phyloP scores from a whole-genome alignment of 2,888 invertebrate species.

The Watsonalla cultraria region DNA sequence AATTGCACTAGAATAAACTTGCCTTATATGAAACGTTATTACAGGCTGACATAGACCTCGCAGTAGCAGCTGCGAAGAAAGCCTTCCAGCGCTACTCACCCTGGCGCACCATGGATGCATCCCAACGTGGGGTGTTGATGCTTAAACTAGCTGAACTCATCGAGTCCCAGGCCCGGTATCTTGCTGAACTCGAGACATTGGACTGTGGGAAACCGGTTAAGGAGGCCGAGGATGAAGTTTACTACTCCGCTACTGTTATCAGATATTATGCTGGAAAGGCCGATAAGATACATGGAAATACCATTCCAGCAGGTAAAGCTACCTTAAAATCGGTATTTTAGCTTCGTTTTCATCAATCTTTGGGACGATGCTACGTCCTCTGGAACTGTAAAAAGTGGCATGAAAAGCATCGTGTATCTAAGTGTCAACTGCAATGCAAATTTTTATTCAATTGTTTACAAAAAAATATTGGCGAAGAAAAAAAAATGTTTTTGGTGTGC shows the following conservation, averaged over 20 bases:
- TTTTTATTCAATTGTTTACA: too few species aligned
- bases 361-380: too few species aligned
- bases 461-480: too few species aligned
- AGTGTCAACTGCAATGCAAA: too few species aligned
- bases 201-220: constrained; percentile 96
- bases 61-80: constrained; percentile 87
- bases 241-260: constrained; percentile 79
- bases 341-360: too few species aligned
- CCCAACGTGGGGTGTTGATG: constrained; percentile 86
- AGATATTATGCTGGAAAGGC: constrained; percentile 96
- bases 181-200: constrained; percentile 94
- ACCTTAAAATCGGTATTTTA: constrained; percentile 11
- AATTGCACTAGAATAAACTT: too few species aligned
- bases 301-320: constrained; percentile 81
- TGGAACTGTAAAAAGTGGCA: not conserved
- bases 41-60: constrained; percentile 88
- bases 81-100: constrained; percentile 85
- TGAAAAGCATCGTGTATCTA: too few species aligned
- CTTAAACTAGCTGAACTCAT: constrained; percentile 86
- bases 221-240: constrained; percentile 83
- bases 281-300: constrained; percentile 90
- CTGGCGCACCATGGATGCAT: constrained; percentile 91
- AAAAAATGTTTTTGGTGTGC: too few species aligned
- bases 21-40: constrained; percentile 4
- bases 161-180: constrained; percentile 83